Base-by-base conservation (phyloP, 2,888 invertebrate genomes). In the Rapana venosa region DNA sequence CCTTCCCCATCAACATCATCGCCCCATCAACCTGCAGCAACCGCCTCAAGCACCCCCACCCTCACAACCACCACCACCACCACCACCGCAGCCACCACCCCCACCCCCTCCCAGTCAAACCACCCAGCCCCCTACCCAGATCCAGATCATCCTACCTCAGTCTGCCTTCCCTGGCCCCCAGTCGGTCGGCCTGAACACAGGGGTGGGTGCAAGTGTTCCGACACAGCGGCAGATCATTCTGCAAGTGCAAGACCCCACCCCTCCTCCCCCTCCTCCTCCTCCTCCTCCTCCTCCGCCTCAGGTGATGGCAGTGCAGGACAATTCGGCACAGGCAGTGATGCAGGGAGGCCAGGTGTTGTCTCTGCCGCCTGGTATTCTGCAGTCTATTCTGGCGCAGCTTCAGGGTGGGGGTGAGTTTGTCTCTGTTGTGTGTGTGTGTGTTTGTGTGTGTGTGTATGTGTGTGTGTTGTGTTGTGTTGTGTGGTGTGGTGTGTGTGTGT, bases 61-160 rank as follows among this genome's bases (percentile, higher is more conserved):
- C n/a, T 77, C 61, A 83, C 87, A 66, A 83, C 61, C 32, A 70
- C 85, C 77, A 56, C 74, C 83, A 35, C 79, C 70, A 30, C 61
- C 35, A 61, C 36, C 90, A 81, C 30, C 87, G 66, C 74, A 70
- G 0, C 85, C 84, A 35, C 56, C 88, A 61, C 56, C 58, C 5
- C 84, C 85, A 0, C 74, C 47, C 4, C 22, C 47, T 2, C 66
- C 36, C 11, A 22, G 26, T 22, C 58, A 56, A 4, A 90, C 88
- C 70, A 70, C 88, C 13, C 74, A 74, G 17, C 92, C 90, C 15
- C 83, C 86, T 20, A 81, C 91, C 0, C 91, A 92, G 84, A 91
- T 91, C 13, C 92, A 91, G 85, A 92, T 92, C 56, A 90, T 92
- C 26, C 88, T 92, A 36, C 91, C 92, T 11, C 88, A 11, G 30